Evolutionary conservation across 2,888 invertebrate species (phyloP), one percentile per base, ranked within the genome.

Genomic region (Stenolophus ochropezus): DNA sequence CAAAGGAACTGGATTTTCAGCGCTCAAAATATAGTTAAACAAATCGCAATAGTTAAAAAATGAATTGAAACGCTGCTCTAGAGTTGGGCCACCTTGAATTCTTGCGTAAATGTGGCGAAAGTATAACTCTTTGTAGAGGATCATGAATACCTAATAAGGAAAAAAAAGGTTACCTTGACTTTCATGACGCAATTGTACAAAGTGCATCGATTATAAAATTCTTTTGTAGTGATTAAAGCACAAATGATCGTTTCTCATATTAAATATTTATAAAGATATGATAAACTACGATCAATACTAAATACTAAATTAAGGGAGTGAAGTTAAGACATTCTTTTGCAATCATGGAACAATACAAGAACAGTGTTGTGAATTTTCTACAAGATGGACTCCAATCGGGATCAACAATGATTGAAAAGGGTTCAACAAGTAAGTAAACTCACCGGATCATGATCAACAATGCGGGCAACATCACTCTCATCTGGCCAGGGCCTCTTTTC

Each of bases 21-120:
- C 94, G 85, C 97, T 96, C 83, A 99, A 91, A 85, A 99, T 98
- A 87, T 96, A 95, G 90, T 99, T 98, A 91, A 99, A 99, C 79
- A 99, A 93, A 87, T 97, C 96, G 90, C 99, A 99, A 88, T 99
- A 99, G 90, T 99, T 99, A 90, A 94, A 97, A 89, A 98, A 99
- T 0, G 98, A 98, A 86, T 96, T 95, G 89, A 97, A 96, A 79
- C 99, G 93, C 87, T 99, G 97, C 78, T 97, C 96, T 58, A 98
- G 91, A 33, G 96, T 95, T 0, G 98, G 97, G 0, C 97, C 97
- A 21, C 96, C 95, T 75, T 95, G 94, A 82, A 97, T 94, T 84
- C 96, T 93, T 0, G 99, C 98, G 88, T 99, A 99, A 85, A 99
- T 96, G 88, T 99, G 99, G 65, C 99, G 95, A 89, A 95, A 99